Percentiles rank a stretch among this genome's conserved stretches.
Conservation (phyloP, 2,888 invertebrate species). For the Rhingia rostrata region DNA sequence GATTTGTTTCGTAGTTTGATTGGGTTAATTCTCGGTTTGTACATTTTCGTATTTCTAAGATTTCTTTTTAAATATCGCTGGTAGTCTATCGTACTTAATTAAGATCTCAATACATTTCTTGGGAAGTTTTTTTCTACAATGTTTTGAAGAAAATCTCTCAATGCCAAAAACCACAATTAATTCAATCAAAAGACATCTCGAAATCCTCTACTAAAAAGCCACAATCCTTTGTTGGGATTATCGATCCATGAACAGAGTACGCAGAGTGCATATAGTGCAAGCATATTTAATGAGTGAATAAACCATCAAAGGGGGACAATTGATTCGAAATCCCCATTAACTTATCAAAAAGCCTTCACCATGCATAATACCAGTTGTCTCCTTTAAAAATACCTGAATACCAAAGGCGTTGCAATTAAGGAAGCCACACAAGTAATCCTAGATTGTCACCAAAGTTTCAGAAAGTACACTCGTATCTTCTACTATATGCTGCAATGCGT, state of each 20-base stretch:
- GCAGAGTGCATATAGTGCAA: background rate
- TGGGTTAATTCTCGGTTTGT: too few species aligned
- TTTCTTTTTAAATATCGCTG: too few species aligned
- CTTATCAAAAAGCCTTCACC: background rate
- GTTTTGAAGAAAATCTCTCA: background rate
- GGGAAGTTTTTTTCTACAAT: background rate
- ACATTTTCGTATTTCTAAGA: too few species aligned
- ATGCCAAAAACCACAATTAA: constrained; percentile 10
- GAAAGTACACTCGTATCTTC: background rate
- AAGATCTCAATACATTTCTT: constrained; percentile 10
- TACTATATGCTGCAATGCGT: constrained; percentile 16
- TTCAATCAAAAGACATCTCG: constrained; percentile 21
- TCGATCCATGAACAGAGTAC: background rate
- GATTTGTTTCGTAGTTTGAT: too few species aligned
- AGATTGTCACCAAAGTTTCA: constrained; percentile 14
- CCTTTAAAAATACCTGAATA: background rate
- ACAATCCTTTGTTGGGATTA: background rate
- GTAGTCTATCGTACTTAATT: background rate
- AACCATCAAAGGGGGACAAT: constrained; percentile 10
- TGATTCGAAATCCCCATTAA: constrained; percentile 10
- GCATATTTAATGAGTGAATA: constrained; percentile 1
- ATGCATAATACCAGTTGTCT: background rate
- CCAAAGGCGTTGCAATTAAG: constrained; percentile 1
- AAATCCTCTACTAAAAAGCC: background rate
- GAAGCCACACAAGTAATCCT: constrained; percentile 31